Base-by-base conservation (phyloP, 2,113 vertebrate species). In the crab-eating macaque (Macaca fascicularis) region DNA sequence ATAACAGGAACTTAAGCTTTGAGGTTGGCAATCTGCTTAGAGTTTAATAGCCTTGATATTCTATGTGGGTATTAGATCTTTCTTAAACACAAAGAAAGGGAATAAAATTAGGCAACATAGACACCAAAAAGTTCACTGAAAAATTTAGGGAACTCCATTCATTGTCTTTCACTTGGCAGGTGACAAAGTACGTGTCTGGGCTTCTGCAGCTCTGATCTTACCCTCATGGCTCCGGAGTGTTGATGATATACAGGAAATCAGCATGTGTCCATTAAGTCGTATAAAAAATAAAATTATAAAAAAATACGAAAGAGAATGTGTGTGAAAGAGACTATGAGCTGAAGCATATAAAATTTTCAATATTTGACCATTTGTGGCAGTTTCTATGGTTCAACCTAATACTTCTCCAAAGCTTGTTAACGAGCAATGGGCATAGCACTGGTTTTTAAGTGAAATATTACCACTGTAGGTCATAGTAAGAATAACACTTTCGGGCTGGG, bases 371-470 rank as follows among this genome's bases (percentile, higher is more conserved):
- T 67, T 78, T 90, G n/a, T 48, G 70, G 55, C 45, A 72, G 25
- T 89, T 57, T 90, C 84, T 92, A 17, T 57, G 55, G 4, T 48
- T 91, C 72, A 81, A 27, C 30, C 45, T 91, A 96, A 50, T 79
- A 76, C 52, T 82, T 69, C 19, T 52, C 61, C 50, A 79, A 82
- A 91, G 30, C 52, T 52, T 78, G 81, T 85, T 94, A 94, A 70
- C 25, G 43, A 74, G 57, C 22, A 87, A 32, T 59, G 25, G 88
- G 12, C 52, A 67, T 11, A n/a, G 20, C 83, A 67, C 32, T 55
- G 45, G 3, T n/a, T 90, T 97, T 95, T 89, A 89, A 91, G 55
- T 86, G 43, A 82, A 79, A 86, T 85, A 48, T 20, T 75, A 50
- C 32, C 27, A 75, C 4, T 69, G 19, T 69, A 72, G 75, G 40